phyloP scores from a whole-genome alignment of 2,797 vertebrate genomes.

The Leptodactylus fallax region DNA sequence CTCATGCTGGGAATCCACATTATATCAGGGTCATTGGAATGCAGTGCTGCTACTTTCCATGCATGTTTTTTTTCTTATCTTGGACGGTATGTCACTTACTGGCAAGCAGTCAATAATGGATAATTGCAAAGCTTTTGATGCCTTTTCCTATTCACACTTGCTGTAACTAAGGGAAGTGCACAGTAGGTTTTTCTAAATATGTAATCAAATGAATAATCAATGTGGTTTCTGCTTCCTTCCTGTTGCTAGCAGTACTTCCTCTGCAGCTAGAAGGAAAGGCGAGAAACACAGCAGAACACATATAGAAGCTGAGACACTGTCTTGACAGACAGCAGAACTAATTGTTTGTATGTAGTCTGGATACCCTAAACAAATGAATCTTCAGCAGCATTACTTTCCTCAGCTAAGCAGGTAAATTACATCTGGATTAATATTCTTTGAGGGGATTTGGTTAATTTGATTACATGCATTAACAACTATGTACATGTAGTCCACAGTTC shows the following conservation, averaged over 20 bases:
- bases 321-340: conserved; percentile 25
- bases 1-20: background rate
- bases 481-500: background rate
- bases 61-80: background rate
- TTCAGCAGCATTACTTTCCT: conserved; percentile 67
- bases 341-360: conserved; percentile 66
- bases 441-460: background rate
- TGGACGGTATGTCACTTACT: background rate
- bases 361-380: conserved; percentile 77
- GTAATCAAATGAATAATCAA: conserved; percentile 77
- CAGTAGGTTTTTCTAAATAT: conserved; percentile 76
- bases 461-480: no score
- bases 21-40: background rate
- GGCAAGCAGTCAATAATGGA: background rate
- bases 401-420: conserved; percentile 74
- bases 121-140: background rate
- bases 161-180: conserved; percentile 74
- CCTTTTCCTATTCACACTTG: background rate
- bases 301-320: conserved; percentile 64
- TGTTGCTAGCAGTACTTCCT: conserved; percentile 81
- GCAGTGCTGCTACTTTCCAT: background rate
- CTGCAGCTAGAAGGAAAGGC: conserved; percentile 75
- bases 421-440: background rate
- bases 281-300: conserved; percentile 77
- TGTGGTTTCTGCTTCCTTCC: conserved; percentile 85